Conservation (phyloP, 2,797 vertebrate genomes). For the Danio aesculapii region DNA sequence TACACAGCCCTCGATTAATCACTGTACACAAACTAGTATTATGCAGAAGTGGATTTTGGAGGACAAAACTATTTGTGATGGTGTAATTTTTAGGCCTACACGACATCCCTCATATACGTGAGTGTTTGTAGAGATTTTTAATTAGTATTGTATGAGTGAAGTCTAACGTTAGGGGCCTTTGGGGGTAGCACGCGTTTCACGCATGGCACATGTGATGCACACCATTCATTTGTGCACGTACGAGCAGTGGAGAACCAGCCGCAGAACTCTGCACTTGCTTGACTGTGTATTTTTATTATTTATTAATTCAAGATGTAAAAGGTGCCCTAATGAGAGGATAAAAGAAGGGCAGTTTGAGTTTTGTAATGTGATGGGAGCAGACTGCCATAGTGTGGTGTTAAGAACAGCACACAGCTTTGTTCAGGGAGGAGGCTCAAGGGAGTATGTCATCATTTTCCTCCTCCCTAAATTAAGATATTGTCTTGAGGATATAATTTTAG, state of each 20-base stretch:
- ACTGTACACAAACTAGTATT: not conserved
- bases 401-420: not conserved
- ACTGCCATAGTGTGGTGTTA: not conserved
- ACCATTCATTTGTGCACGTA: not conserved
- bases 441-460: not conserved
- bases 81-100: not conserved
- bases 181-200: conserved; percentile 48
- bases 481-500: conserved; percentile 2
- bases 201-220: conserved; percentile 53
- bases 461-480: conserved; percentile 4
- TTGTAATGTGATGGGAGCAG: not conserved
- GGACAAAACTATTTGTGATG: not conserved
- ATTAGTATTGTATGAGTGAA: too few relatives aligned
- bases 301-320: not conserved
- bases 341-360: not conserved
- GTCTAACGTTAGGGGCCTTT: conserved; percentile 22
- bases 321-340: not conserved
- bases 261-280: not conserved
- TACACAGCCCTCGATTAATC: not conserved
- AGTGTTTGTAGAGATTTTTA: not conserved
- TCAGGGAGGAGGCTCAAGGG: not conserved
- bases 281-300: not conserved
- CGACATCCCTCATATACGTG: not conserved
- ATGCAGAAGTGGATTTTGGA: not conserved
- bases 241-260: not conserved